Evolutionary conservation across 37 sponge, comb jelly and placozoan genomes (phyloP).

Genomic region (Spongilla lacustris): DNA sequence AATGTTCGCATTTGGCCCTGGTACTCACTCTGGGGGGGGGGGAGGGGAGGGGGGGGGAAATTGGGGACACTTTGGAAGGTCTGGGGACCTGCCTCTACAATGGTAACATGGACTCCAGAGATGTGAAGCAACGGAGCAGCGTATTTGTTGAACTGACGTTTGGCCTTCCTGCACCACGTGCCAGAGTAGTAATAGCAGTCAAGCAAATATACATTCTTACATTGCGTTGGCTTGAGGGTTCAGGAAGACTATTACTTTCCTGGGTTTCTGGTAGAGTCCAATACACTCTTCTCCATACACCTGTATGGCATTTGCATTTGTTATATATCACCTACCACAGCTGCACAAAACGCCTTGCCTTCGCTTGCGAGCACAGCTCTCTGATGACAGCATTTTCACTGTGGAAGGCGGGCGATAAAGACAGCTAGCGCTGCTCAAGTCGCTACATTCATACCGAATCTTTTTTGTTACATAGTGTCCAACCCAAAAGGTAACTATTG

Average conservation of each 20-base stretch:
- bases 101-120: slow-evolving; percentile 72
- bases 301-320: slow-evolving; percentile 13
- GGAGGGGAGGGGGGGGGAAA: neutral
- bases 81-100: slow-evolving; percentile 60
- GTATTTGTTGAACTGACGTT: slow-evolving; percentile 71
- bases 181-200: neutral
- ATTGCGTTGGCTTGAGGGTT: slow-evolving; percentile 71
- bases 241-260: slow-evolving; percentile 66
- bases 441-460: slow-evolving; percentile 43
- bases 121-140: slow-evolving; percentile 72
- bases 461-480: slow-evolving; percentile 39
- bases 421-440: neutral
- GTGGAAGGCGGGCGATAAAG: neutral
- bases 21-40: slow-evolving; percentile 57
- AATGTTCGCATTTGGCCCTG: slow-evolving; percentile 70
- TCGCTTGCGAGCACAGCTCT: slow-evolving; percentile 34
- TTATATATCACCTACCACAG: neutral
- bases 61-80: neutral
- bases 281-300: slow-evolving; percentile 35
- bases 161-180: slow-evolving; percentile 44
- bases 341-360: slow-evolving; percentile 37
- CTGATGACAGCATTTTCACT: slow-evolving; percentile 7
- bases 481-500: neutral
- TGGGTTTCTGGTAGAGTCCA: slow-evolving; percentile 5
- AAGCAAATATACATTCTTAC: slow-evolving; percentile 16